Conservation (phyloP, 2,113 vertebrate genomes). For the Dipodomys stephensi region DNA sequence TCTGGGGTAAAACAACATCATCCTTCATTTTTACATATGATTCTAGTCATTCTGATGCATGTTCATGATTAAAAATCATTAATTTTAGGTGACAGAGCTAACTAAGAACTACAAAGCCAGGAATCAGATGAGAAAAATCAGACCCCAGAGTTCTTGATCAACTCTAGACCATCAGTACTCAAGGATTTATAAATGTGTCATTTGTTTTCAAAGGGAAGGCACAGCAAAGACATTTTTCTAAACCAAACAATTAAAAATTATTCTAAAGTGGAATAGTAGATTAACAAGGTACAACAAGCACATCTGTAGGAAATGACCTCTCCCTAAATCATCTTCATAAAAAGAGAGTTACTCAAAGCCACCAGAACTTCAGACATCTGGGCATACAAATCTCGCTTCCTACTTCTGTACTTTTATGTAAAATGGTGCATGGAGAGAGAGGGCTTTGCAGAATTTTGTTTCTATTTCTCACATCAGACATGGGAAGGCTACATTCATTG, state of each 20-base stretch:
- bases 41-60: neutral
- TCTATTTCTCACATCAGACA: neutral
- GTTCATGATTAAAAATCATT: accelerated
- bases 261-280: neutral
- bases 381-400: neutral
- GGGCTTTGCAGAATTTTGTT: neutral
- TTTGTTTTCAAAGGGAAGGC: neutral
- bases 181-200: neutral
- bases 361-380: neutral
- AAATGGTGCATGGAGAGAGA: too few relatives aligned
- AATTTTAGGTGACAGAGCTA: too few relatives aligned
- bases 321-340: neutral
- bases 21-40: neutral
- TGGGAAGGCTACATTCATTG: neutral
- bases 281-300: neutral
- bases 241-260: neutral
- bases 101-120: neutral
- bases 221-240: neutral
- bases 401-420: neutral
- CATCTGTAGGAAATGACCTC: neutral
- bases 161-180: neutral
- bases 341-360: neutral
- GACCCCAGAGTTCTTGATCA: neutral
- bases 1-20: neutral
- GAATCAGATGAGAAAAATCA: neutral